Conservation (phyloP, 1,140 invertebrate genomes). For the Lordiphosa clarofinis region DNA sequence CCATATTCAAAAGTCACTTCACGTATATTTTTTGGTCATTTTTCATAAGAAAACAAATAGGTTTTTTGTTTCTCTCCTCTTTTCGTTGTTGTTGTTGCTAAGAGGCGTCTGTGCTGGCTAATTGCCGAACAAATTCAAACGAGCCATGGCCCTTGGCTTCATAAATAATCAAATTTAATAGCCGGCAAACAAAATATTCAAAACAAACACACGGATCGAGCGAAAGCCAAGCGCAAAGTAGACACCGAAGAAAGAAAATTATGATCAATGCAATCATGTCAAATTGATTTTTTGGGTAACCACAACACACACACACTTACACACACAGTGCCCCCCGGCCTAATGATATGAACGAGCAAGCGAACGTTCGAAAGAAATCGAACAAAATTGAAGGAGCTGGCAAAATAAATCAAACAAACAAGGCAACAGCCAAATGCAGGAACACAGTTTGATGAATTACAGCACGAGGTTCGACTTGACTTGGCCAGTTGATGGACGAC, state of each 20-base stretch:
- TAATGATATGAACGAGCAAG: constrained; percentile 14
- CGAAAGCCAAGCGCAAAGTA: constrained; percentile 6
- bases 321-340: constrained; percentile 3
- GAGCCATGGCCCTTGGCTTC: constrained; percentile 13
- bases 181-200: constrained; percentile 12
- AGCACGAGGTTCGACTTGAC: constrained; percentile 13
- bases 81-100: background rate
- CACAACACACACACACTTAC: constrained; percentile 1
- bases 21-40: constrained; percentile 7
- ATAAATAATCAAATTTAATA: constrained; percentile 13
- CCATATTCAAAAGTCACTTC: constrained; percentile 7
- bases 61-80: constrained; percentile 3
- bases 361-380: background rate
- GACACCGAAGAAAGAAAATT: constrained; percentile 17
- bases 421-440: background rate
- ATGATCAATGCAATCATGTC: constrained; percentile 30
- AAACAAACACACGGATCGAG: constrained; percentile 4
- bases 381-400: constrained; percentile 11
- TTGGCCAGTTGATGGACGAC: constrained; percentile 13
- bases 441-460: constrained; percentile 21
- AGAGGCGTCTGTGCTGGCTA: constrained; percentile 8
- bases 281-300: constrained; percentile 24
- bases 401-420: constrained; percentile 24
- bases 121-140: constrained; percentile 14
- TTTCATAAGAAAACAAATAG: constrained; percentile 11